A percentile compares a stretch with the other conserved stretches of the same genome.
These are phyloP conservation scores for Magallana angulata DNA, from an alignment of 1,140 invertebrate species.

Conservation along the genomic window DNA sequence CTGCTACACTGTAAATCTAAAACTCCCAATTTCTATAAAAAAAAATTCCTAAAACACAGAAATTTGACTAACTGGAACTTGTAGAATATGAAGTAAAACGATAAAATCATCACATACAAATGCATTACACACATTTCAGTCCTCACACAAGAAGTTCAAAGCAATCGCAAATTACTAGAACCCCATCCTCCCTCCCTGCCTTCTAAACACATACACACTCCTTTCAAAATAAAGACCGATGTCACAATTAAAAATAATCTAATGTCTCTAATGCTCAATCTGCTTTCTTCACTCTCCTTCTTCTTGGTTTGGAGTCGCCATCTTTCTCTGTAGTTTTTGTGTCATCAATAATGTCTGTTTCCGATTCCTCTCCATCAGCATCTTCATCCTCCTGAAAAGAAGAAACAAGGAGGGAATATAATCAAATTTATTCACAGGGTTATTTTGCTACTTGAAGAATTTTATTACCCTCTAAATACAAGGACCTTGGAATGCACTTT, in stretches of 20 bases:
- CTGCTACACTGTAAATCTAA: too few species aligned
- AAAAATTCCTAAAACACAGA: too few species aligned
- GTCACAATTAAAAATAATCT: not conserved
- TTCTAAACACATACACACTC: not conserved
- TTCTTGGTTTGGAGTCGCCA: conserved; percentile 22
- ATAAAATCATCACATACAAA: too few species aligned
- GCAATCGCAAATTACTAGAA: not conserved
- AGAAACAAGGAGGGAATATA: not conserved
- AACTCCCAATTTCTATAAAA: too few species aligned
- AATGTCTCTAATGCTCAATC: conserved; percentile 41
- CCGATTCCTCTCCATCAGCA: conserved; percentile 37
- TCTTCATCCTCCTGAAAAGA: conserved; percentile 39
- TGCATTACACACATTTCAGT: too few species aligned
- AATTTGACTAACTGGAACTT: too few species aligned
- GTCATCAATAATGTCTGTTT: conserved; percentile 59
- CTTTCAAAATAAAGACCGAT: not conserved
- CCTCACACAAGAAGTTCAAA: not conserved
- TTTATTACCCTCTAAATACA: too few species aligned
- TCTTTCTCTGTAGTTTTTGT: conserved; percentile 43
- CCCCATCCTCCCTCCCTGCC: not conserved
- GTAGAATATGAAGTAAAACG: too few species aligned
- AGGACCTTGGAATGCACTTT: too few species aligned
- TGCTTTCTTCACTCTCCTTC: conserved; percentile 48
- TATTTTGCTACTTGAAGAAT: too few species aligned
- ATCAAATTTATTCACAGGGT: not conserved